Evolutionary conservation across 2,797 vertebrate species (phyloP), one percentile per base, ranked within the genome.

Genomic region (Columba guinea): DNA sequence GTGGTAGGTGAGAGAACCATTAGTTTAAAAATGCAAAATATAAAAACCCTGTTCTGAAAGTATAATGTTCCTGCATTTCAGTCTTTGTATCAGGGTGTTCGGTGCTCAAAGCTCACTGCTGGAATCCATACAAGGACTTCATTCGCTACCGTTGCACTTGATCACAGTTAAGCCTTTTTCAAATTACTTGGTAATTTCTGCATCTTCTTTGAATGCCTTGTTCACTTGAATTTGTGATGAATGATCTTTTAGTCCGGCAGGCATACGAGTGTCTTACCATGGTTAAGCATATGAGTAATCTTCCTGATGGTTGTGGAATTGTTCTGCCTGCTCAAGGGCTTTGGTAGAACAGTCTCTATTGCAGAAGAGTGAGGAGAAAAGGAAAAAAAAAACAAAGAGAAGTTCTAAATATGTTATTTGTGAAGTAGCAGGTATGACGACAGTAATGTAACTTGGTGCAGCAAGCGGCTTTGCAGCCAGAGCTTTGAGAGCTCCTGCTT

Each of bases 321-420:
- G 56, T 30, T 34, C 53, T 56, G 1, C 37, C 62, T 81, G 51
- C 44, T 76, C 14, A 1, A 3, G 11, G 37, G 37, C 23, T 60
- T 55, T 32, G 59, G 22, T 51, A 39, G 34, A 52, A 13, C 16
- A 46, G 26, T 7, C 17, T 70, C 35, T 37, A 3, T 19, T 77
- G 64, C 35, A 56, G 14, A 7, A 27, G 14, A 35, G 13, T 19
- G 51, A 63, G 34, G 53, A 60, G 19, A 32, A 49, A 35, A 28
- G 9, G 10, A 44, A 0, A 48, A 9, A 28, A 35, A 53, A 4
- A 1, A 0, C 13, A 8, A 41, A 46, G 17, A 32, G 6, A 51
- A 51, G 10, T 46, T 87, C 16, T 68, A 56, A 39, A 41, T 1
- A 4, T 55, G 1, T 0, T 73, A 6, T 41, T 84, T 81, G 5